phyloP scores from a whole-genome alignment of 2,797 vertebrate genomes.

The Microctenopoma lineatum region DNA sequence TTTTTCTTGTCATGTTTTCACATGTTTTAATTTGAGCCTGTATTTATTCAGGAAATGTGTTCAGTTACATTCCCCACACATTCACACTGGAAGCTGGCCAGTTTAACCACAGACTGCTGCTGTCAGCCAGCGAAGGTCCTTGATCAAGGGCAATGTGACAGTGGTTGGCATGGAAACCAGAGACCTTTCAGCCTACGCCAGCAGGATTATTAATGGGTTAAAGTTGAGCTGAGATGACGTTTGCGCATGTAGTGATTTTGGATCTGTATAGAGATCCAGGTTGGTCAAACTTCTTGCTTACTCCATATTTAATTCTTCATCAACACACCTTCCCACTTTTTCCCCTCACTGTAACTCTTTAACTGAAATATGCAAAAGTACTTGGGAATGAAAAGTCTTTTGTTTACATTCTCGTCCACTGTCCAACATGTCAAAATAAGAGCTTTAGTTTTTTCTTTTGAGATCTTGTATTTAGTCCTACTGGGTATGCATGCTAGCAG shows the following conservation, averaged over 20 bases:
- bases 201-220: not conserved
- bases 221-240: not conserved
- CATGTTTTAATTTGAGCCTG: not conserved
- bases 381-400: too few relatives aligned
- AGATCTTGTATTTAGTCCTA: too few relatives aligned
- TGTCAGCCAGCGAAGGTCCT: slow-evolving; percentile 6
- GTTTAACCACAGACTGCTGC: slow-evolving; percentile 20
- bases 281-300: too few relatives aligned
- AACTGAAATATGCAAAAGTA: too few relatives aligned
- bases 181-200: not conserved
- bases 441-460: too few relatives aligned
- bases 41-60: not conserved
- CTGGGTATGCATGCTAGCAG: too few relatives aligned
- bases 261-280: not conserved
- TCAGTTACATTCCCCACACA: not conserved
- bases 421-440: too few relatives aligned
- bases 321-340: too few relatives aligned
- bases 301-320: too few relatives aligned
- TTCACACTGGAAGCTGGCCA: slow-evolving; percentile 19
- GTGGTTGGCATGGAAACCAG: not conserved
- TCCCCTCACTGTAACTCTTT: too few relatives aligned
- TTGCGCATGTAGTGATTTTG: not conserved
- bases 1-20: not conserved
- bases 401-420: too few relatives aligned
- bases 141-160: slow-evolving; percentile 26